Conservation (phyloP, 2,113 vertebrate species). For the Piaya cayana region DNA sequence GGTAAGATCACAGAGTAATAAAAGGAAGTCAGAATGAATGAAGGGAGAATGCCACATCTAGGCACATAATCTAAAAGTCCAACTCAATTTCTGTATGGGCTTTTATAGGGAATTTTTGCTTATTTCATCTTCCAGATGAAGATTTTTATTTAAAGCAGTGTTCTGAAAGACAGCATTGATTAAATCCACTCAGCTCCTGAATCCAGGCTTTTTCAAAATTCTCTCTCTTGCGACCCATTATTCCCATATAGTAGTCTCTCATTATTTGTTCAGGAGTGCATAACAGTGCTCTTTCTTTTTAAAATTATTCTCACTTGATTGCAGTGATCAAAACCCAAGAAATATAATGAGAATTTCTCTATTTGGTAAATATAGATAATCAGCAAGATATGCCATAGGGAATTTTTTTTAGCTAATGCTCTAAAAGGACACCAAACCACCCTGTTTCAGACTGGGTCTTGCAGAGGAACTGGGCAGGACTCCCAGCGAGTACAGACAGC, state of each 20-base stretch:
- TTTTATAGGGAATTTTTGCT: not conserved
- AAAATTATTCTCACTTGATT: not conserved
- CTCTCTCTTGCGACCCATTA: not conserved
- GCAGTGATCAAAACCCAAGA: not conserved
- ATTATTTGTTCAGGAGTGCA: not conserved
- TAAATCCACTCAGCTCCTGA: not conserved
- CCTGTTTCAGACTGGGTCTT: not conserved
- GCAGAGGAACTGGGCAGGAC: not conserved
- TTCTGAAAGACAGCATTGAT: not conserved
- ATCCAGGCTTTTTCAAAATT: not conserved
- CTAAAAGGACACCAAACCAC: not conserved
- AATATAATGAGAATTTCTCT: not conserved
- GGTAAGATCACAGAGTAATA: not conserved
- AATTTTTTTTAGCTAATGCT: not conserved
- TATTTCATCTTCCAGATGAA: not conserved
- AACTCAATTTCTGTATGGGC: not conserved
- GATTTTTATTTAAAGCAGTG: constrained; percentile 6
- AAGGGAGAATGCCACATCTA: not conserved
- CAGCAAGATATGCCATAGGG: not conserved
- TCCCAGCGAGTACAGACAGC: not conserved
- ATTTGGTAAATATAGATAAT: not conserved
- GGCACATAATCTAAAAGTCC: not conserved
- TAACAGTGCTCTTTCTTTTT: not conserved
- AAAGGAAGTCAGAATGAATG: not conserved
- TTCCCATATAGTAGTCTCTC: not conserved